These are phyloP conservation scores for Callimorpha dominula DNA, from an alignment of 2,888 invertebrate species.

Conservation along the genomic window DNA sequence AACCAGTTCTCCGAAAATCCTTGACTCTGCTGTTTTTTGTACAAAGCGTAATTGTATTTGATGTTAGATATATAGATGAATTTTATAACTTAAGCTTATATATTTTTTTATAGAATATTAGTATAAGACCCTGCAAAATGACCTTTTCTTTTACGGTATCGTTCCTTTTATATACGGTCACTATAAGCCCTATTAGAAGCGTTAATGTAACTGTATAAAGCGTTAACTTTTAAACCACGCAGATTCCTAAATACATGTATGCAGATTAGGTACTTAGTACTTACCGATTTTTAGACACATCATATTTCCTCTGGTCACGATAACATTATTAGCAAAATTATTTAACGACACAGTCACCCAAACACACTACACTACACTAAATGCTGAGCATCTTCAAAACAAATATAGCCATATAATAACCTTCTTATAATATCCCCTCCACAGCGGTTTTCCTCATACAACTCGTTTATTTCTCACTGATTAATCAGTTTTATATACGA, in stretches of 20 bases:
- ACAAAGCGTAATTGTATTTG: background rate
- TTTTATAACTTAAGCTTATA: no score
- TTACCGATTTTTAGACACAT: constrained; percentile 34
- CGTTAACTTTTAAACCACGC: no score
- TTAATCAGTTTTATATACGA: constrained; percentile 28
- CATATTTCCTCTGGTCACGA: constrained; percentile 30
- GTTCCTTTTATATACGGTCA: no score
- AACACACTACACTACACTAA: constrained; percentile 30
- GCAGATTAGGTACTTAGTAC: background rate
- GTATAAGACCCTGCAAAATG: no score
- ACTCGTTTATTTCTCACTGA: constrained; percentile 33
- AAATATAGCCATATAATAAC: constrained; percentile 28
- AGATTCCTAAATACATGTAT: background rate
- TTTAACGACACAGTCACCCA: constrained; percentile 38
- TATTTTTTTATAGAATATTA: no score
- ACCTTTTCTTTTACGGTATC: no score
- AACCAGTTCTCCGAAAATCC: background rate
- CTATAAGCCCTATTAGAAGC: no score
- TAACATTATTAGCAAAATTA: constrained; percentile 17
- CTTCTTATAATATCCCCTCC: constrained; percentile 38
- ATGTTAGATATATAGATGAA: background rate
- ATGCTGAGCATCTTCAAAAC: constrained; percentile 33
- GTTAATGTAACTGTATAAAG: no score
- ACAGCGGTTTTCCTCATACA: constrained; percentile 35
- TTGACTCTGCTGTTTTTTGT: background rate